A percentile compares a stretch with the other conserved stretches of the same genome.
These are phyloP conservation scores for Exaiptasia diaphana DNA, from an alignment of 64 coral and sea anemone species.

Conservation along the genomic window DNA sequence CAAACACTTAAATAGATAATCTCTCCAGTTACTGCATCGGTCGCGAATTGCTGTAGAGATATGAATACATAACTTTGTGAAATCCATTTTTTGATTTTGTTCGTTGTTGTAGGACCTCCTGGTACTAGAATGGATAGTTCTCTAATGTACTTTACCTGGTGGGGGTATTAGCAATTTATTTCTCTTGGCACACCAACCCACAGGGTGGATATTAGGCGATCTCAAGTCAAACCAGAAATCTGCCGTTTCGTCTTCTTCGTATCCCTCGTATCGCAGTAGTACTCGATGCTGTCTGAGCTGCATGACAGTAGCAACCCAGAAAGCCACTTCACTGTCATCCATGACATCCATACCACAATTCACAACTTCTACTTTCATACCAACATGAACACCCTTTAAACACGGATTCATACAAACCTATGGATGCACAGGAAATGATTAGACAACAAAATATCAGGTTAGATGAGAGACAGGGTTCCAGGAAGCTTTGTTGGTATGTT, in stretches of 20 bases:
- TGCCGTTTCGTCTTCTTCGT: constrained; percentile 66
- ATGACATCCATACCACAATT: constrained; percentile 87
- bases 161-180: constrained; percentile 97
- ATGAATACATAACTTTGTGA: background rate
- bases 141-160: constrained; percentile 88
- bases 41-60: constrained; percentile 69
- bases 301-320: constrained; percentile 96
- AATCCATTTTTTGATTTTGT: too few species aligned
- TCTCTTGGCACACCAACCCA: constrained; percentile 96
- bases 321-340: constrained; percentile 88
- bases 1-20: constrained; percentile 93
- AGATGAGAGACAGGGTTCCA: too few species aligned
- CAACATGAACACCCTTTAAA: constrained; percentile 96
- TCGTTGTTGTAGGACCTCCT: too few species aligned
- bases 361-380: constrained; percentile 98
- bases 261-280: constrained; percentile 91
- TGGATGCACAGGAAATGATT: background rate
- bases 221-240: constrained; percentile 98
- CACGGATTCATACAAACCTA: constrained; percentile 93
- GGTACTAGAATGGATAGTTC: too few species aligned
- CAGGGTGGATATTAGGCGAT: constrained; percentile 92
- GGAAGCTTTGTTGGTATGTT: too few species aligned
- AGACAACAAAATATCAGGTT: background rate
- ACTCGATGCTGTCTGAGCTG: constrained; percentile 84
- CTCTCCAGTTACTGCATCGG: constrained; percentile 80